Evolutionary conservation across 2,113 vertebrate species (phyloP), one percentile per base, ranked within the genome.

Genomic region (Parus major): DNA sequence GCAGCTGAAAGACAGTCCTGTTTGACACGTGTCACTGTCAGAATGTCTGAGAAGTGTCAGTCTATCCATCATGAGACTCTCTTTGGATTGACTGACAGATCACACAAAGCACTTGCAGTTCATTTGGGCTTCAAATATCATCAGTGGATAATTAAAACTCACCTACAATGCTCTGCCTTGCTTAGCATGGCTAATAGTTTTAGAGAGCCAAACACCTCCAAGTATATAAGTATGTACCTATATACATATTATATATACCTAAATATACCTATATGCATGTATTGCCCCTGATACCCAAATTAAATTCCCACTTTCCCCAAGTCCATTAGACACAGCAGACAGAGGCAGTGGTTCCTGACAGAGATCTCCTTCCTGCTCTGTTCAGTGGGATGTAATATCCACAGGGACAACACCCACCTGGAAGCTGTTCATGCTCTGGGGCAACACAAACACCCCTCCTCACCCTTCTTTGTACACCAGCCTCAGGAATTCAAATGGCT

Each of bases 1-100:
- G 77, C 57, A 93, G 88, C 85, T 88, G 92, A 87, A 81, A 96
- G 84, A 75, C 79, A 94, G 82, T 59, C 56, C 88, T 88, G 91
- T 75, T 90, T 96, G 96, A 96, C 92, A 59, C 2, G 4, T 93
- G 91, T 96, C 94, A 86, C 82, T 96, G 94, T 95, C 94, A 96
- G 82, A 90, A 93, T 70, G 85, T 70, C 29, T 82, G 92, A 93
- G 85, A 93, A 86, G 92, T 84, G 90, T 91, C 95, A 95, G 69
- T 72, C 92, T 80, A 64, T 91, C 82, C 89, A 91, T 95, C 94
- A 93, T 4, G 15, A 94, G 68, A n/a, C 52, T 86, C 77, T 52
- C 75, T 73, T 23, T 73, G 44, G 71, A 83, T 59, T 94, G 95
- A 97, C 73, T 96, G 95, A 95, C 95, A 96, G 85, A 86, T 52